These are phyloP conservation scores for Pachymerium ferrugineum DNA, from an alignment of 2,888 invertebrate species.

Conservation along the genomic window DNA sequence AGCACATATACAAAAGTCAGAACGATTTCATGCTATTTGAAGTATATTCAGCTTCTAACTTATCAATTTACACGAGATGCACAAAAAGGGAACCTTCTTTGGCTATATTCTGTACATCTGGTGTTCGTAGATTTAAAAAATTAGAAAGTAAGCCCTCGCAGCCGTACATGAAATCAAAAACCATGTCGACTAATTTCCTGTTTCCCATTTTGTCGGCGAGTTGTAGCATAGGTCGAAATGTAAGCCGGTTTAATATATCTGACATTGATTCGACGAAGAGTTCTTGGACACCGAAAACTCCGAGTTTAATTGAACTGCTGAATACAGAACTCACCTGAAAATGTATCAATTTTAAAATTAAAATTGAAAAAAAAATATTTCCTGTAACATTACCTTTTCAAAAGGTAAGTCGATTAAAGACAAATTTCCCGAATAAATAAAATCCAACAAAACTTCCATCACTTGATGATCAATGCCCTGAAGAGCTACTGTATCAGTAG, in stretches of 20 bases:
- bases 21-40: too few relatives aligned
- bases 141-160: too few relatives aligned
- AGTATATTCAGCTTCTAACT: too few relatives aligned
- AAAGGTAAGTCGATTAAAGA: neutral
- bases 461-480: neutral
- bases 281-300: neutral
- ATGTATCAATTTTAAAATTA: neutral
- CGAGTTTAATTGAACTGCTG: neutral
- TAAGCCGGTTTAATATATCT: neutral
- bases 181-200: neutral
- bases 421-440: conserved; percentile 29
- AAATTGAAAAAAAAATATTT: neutral
- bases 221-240: neutral
- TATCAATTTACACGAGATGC: too few relatives aligned
- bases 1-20: too few relatives aligned
- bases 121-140: neutral
- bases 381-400: neutral
- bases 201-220: conserved; percentile 3
- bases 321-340: neutral
- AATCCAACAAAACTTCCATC: conserved; percentile 22
- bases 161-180: conserved; percentile 8
- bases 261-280: neutral
- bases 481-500: neutral
- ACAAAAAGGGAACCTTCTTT: too few relatives aligned
- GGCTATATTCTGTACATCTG: neutral